A percentile compares a stretch with the other conserved stretches of the same genome.
Evolutionary conservation across 2,113 vertebrate genomes (phyloP).

Genomic region (Ondatra zibethicus): DNA sequence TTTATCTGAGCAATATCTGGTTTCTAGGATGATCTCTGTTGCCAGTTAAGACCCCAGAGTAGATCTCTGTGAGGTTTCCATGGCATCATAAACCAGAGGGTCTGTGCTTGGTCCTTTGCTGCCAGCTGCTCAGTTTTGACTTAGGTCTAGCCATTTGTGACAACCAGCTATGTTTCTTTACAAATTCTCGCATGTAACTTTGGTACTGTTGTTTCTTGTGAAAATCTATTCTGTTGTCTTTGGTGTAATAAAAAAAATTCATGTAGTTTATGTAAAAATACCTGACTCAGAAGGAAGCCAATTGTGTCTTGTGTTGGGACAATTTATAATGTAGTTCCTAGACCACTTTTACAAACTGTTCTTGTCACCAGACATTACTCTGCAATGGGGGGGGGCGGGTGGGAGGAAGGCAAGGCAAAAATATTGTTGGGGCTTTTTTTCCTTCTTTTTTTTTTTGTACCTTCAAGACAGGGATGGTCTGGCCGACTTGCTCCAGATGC

Average conservation of each 20-base stretch:
- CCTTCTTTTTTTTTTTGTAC: slow-evolving; percentile 83
- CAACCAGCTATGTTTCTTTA: slow-evolving; percentile 82
- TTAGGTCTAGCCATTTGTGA: slow-evolving; percentile 66
- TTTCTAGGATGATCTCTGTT: slow-evolving; percentile 52
- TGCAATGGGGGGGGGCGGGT: slow-evolving; percentile 86
- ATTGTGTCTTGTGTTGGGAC: slow-evolving; percentile 87
- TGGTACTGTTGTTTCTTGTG: slow-evolving; percentile 90
- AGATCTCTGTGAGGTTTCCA: slow-evolving; percentile 43
- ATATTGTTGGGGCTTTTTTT: not conserved
- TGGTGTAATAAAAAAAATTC: slow-evolving; percentile 87
- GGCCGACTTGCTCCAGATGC: slow-evolving; percentile 88
- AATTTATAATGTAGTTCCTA: slow-evolving; percentile 90
- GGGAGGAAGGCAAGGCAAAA: slow-evolving; percentile 46
- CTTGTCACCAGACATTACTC: slow-evolving; percentile 88
- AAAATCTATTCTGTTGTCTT: slow-evolving; percentile 89
- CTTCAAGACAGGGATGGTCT: slow-evolving; percentile 87
- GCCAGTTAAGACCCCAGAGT: slow-evolving; percentile 40
- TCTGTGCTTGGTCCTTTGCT: slow-evolving; percentile 9
- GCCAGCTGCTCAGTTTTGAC: slow-evolving; percentile 63
- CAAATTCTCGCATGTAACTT: slow-evolving; percentile 91
- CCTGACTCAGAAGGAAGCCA: slow-evolving; percentile 89
- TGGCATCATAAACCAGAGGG: slow-evolving; percentile 44
- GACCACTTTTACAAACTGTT: slow-evolving; percentile 89
- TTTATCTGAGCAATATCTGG: slow-evolving; percentile 27
- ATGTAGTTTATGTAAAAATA: slow-evolving; percentile 89